phyloP scores from a whole-genome alignment of 2,113 vertebrate genomes.

The Piprites chloris region DNA sequence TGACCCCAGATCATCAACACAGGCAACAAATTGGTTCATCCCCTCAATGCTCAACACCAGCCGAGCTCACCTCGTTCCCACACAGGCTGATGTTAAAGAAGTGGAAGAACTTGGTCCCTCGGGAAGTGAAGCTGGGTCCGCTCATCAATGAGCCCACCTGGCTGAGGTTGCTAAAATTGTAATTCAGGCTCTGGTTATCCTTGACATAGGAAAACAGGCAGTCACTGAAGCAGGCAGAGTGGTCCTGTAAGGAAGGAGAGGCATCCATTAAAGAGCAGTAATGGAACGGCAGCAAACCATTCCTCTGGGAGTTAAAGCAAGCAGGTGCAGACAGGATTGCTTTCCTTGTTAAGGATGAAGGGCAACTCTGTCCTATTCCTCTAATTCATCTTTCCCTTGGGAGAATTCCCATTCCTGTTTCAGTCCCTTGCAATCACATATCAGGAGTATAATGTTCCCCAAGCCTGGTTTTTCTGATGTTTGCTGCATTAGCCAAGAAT shows the following conservation, averaged over 20 bases:
- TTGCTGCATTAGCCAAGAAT: neutral
- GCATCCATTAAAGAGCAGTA: neutral
- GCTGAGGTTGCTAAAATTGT: constrained; percentile 85
- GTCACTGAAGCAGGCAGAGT: constrained; percentile 90
- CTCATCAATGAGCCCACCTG: constrained; percentile 85
- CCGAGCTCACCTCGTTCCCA: constrained; percentile 84
- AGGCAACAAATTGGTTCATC: neutral
- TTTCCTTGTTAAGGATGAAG: neutral
- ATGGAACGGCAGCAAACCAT: neutral
- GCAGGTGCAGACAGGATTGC: neutral
- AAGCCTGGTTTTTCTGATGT: neutral
- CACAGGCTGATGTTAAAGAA: constrained; percentile 96
- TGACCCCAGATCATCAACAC: neutral
- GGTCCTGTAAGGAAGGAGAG: constrained; percentile 79
- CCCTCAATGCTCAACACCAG: neutral
- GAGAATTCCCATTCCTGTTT: neutral
- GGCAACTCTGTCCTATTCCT: neutral
- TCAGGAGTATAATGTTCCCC: neutral
- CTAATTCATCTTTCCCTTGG: neutral
- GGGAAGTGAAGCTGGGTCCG: constrained; percentile 94
- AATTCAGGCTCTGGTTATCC: constrained; percentile 84
- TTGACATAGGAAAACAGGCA: constrained; percentile 81
- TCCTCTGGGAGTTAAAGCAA: neutral
- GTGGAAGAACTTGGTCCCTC: constrained; percentile 96
- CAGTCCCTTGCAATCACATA: neutral